A percentile compares a stretch with the other conserved stretches of the same genome.
Conservation (phyloP, 2,797 vertebrate species). For the Peromyscus nudipes region DNA sequence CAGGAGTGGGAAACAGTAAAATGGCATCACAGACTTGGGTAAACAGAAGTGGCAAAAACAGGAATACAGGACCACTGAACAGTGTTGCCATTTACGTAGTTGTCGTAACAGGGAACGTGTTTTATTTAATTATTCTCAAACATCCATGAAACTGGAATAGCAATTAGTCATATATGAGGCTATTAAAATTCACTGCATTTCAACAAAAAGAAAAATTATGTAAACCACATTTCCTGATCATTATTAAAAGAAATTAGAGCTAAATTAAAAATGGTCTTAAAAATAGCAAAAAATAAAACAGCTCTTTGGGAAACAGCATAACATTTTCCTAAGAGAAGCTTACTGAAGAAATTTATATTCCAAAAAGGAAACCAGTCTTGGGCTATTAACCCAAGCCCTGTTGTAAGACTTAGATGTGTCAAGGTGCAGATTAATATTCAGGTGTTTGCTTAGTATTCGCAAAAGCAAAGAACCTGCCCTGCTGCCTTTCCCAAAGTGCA, state of each 20-base stretch:
- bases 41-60: slow-evolving; percentile 6
- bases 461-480: not conserved
- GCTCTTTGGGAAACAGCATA: not conserved
- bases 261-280: slow-evolving; percentile 28
- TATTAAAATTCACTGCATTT: slow-evolving; percentile 31
- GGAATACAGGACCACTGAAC: not conserved
- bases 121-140: slow-evolving; percentile 34
- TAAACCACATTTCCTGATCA: slow-evolving; percentile 19
- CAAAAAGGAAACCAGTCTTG: slow-evolving; percentile 1
- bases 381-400: not conserved
- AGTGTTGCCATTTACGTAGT: not conserved
- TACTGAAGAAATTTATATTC: not conserved
- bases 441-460: not conserved
- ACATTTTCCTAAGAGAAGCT: not conserved
- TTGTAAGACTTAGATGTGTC: not conserved
- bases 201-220: slow-evolving; percentile 14
- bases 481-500: not conserved
- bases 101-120: not conserved
- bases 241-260: slow-evolving; percentile 11
- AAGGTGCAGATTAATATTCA: not conserved
- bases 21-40: not conserved
- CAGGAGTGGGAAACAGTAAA: not conserved
- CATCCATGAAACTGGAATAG: not conserved
- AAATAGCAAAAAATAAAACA: not conserved
- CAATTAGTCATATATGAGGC: not conserved